Evolutionary conservation across 2,797 vertebrate genomes (phyloP), one percentile per base, ranked within the genome.

Genomic region (Philypnodon macrostomus): DNA sequence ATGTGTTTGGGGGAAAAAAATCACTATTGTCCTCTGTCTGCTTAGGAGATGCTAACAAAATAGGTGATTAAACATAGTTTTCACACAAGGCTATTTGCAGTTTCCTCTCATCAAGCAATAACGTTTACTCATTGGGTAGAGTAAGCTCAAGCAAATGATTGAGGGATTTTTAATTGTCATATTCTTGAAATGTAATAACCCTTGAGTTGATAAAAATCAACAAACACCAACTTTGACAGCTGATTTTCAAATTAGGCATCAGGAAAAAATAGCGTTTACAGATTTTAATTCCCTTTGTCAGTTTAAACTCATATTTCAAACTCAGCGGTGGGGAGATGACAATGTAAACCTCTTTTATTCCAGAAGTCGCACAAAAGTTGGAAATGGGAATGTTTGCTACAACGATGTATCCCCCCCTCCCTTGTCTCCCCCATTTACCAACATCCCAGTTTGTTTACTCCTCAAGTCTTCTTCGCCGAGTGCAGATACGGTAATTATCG

Each of bases 211-310:
- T 90, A 88, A 89, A 87, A 90, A 89, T 90, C 89, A 87, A 88
- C 85, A 85, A 88, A 88, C 81, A 85, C 68, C 63, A 75, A 53
- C 75, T 81, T 81, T 73, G 83, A 89, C 81, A 76, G 77, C 72
- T 77, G 80, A 86, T 87, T 87, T 83, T 79, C 80, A 86, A 82
- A 85, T 82, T 79, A 83, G 79, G 74, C 79, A 79, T 84, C 66
- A 76, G 11, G 27, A 73, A 67, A 49, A 65, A 17, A 62, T 37
- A 65, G 47, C 76, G 65, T 86, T 88, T 82, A 73, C 75, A 77
- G 83, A 88, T 87, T 89, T 88, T 85, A 89, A 88, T 89, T 88
- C 83, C 53, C 63, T 79, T 80, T 89, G 86, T 89, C 87, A 87
- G 81, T 84, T 87, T 72, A 84, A 88, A 87, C 66, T 82, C 84